Conservation (phyloP, 1,140 invertebrate genomes). For the Aphaenogaster ashmeadi region DNA sequence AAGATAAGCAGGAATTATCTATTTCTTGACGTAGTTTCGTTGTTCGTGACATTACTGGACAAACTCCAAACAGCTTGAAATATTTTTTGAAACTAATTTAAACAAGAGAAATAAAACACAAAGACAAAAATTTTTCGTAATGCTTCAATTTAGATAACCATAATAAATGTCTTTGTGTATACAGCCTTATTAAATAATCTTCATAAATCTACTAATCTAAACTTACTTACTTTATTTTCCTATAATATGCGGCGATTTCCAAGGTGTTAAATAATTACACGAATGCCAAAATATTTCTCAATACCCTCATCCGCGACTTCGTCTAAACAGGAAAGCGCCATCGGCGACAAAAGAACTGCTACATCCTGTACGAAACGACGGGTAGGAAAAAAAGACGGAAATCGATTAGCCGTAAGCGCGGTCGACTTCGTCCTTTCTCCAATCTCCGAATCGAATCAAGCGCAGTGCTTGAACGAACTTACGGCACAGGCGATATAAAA, state of each 20-base stretch:
- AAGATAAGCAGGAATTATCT: constrained; percentile 22
- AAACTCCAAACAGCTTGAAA: not conserved
- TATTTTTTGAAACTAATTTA: not conserved
- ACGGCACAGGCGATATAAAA: constrained; percentile 55
- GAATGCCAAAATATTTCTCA: not conserved
- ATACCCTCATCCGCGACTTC: not conserved
- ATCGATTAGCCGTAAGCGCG: constrained; percentile 57
- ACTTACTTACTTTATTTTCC: not conserved
- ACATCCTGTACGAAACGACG: constrained; percentile 6
- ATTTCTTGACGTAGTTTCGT: not conserved
- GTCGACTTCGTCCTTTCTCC: constrained; percentile 31
- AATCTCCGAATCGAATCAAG: constrained; percentile 62
- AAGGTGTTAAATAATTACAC: not conserved
- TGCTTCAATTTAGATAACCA: not conserved
- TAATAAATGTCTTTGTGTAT: not conserved
- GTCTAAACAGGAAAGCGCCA: not conserved
- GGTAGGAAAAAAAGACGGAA: not conserved
- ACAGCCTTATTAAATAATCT: not conserved
- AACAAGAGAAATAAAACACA: not conserved
- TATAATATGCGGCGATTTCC: not conserved
- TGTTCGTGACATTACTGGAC: not conserved
- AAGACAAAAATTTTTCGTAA: not conserved
- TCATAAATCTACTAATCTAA: too few relatives aligned
- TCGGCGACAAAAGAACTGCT: not conserved
- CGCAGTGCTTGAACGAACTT: constrained; percentile 54